phyloP scores from a whole-genome alignment of 2,797 vertebrate genomes.

The Echeneis naucrates region DNA sequence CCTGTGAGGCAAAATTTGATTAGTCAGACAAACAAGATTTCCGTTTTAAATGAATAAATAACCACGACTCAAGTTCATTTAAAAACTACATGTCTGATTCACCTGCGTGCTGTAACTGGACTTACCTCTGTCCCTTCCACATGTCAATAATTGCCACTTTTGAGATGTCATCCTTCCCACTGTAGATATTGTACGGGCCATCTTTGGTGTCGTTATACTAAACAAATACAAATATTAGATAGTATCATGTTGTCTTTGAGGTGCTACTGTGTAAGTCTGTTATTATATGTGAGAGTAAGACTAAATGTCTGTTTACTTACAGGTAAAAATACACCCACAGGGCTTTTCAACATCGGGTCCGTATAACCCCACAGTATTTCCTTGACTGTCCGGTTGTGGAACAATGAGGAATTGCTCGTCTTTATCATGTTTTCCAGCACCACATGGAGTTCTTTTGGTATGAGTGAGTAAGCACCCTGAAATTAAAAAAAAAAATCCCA shows the following conservation, averaged over 20 bases:
- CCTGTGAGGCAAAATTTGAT: slow-evolving; percentile 61
- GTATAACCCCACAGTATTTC: slow-evolving; percentile 94
- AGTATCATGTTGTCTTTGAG: neutral
- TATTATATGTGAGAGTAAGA: neutral
- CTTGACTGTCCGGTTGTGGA: slow-evolving; percentile 88
- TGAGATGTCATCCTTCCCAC: slow-evolving; percentile 86
- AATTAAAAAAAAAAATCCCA: slow-evolving; percentile 32
- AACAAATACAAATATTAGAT: too few species aligned
- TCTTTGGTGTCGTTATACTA: slow-evolving; percentile 92
- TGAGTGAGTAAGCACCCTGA: slow-evolving; percentile 84
- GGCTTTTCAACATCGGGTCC: slow-evolving; percentile 81
- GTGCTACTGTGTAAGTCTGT: neutral
- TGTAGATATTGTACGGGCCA: slow-evolving; percentile 88
- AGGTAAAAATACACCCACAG: slow-evolving; percentile 86
- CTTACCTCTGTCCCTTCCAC: slow-evolving; percentile 87
- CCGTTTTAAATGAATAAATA: too few species aligned
- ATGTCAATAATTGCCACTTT: slow-evolving; percentile 88
- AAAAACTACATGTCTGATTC: too few species aligned
- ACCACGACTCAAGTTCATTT: neutral
- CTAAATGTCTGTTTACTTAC: slow-evolving; percentile 78
- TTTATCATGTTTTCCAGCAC: slow-evolving; percentile 76
- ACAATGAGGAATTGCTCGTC: slow-evolving; percentile 82
- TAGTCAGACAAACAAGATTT: neutral
- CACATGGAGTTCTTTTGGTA: slow-evolving; percentile 19
- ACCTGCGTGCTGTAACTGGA: slow-evolving; percentile 1